Conservation (phyloP, 2,797 vertebrate genomes). For the Lateolabrax maculatus region DNA sequence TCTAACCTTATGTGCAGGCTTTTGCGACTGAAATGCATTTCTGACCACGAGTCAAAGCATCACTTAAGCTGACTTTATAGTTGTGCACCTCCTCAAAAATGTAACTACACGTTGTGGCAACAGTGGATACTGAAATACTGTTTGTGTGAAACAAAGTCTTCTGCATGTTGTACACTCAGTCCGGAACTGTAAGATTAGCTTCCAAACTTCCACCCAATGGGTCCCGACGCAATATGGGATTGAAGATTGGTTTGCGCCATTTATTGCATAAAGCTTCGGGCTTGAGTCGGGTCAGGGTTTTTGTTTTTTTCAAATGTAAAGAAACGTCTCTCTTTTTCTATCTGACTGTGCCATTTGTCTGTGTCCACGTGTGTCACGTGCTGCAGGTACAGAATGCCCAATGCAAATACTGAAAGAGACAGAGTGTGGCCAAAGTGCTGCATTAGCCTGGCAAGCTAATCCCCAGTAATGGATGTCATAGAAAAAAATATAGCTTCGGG, state of each 20-base stretch:
- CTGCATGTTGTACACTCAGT: neutral
- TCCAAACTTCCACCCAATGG: too few species aligned
- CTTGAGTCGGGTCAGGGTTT: neutral
- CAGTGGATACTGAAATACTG: too few species aligned
- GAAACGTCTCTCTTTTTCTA: neutral
- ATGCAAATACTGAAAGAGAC: neutral
- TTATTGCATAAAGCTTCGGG: neutral
- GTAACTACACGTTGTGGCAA: too few species aligned
- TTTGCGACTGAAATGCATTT: too few species aligned
- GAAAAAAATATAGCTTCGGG: neutral
- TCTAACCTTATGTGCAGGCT: too few species aligned
- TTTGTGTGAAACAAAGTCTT: neutral
- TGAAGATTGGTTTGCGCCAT: neutral
- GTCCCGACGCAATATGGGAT: neutral
- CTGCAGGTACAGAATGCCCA: too few species aligned
- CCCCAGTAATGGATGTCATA: neutral
- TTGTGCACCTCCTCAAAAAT: too few species aligned
- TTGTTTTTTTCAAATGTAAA: neutral
- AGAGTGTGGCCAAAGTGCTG: neutral
- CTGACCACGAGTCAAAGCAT: too few species aligned
- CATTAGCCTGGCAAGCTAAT: neutral
- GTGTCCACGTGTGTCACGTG: neutral
- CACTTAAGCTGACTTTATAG: too few species aligned
- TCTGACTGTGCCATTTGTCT: neutral
- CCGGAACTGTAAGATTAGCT: neutral